These are phyloP conservation scores for Leptinotarsa undecemlineata DNA, from an alignment of 1,140 invertebrate species.

Conservation along the genomic window DNA sequence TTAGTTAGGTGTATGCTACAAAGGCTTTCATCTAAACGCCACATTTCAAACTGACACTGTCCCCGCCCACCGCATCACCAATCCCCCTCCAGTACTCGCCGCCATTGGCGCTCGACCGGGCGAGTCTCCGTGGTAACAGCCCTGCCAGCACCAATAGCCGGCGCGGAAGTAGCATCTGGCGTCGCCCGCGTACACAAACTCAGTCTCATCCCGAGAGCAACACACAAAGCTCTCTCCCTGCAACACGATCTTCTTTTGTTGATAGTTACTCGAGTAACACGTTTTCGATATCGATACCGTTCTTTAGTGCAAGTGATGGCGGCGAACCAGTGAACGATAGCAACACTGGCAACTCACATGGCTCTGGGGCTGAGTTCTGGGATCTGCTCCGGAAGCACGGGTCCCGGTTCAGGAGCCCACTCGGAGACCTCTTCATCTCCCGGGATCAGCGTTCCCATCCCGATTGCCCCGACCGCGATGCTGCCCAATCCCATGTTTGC, in stretches of 20 bases:
- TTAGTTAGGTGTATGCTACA: constrained; percentile 52
- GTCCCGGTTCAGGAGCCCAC: constrained; percentile 50
- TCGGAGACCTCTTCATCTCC: constrained; percentile 56
- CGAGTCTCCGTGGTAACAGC: constrained; percentile 44
- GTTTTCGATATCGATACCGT: not conserved
- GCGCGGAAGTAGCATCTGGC: not conserved
- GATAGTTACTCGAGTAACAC: constrained; percentile 19
- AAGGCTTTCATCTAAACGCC: constrained; percentile 41
- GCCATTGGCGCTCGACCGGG: constrained; percentile 40
- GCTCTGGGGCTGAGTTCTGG: constrained; percentile 55
- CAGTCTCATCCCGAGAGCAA: constrained; percentile 43
- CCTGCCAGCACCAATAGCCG: constrained; percentile 40
- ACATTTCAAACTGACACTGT: constrained; percentile 43
- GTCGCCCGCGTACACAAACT: constrained; percentile 22
- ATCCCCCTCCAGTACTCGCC: constrained; percentile 34
- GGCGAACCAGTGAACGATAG: constrained; percentile 11
- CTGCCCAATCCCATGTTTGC: constrained; percentile 80
- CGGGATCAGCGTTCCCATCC: constrained; percentile 54
- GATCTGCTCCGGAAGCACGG: constrained; percentile 49
- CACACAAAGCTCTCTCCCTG: constrained; percentile 31
- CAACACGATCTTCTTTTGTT: constrained; percentile 26
- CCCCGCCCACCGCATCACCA: constrained; percentile 34
- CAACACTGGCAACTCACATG: constrained; percentile 55
- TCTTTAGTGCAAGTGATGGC: constrained; percentile 10
- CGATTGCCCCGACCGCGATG: constrained; percentile 60